These are phyloP conservation scores for Salvator merianae DNA, from an alignment of 2,113 vertebrate genomes.

Conservation along the genomic window DNA sequence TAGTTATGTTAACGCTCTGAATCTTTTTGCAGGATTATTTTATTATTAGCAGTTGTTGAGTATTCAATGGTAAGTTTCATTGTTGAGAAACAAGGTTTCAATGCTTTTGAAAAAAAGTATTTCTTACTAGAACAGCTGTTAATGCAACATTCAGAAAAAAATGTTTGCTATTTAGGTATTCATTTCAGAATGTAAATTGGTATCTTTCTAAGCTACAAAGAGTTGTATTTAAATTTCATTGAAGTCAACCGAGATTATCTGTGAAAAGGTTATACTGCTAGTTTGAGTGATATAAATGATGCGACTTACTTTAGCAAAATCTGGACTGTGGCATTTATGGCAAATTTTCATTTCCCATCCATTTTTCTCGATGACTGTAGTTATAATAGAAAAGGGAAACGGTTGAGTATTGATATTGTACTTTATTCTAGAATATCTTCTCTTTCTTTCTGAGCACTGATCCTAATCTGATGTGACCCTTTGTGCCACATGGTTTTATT, in stretches of 20 bases:
- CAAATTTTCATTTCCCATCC: background rate
- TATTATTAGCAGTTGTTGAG: background rate
- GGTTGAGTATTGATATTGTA: background rate
- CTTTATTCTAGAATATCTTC: background rate
- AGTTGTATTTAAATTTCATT: background rate
- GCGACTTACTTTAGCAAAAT: background rate
- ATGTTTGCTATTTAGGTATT: background rate
- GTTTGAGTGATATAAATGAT: background rate
- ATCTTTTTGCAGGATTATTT: background rate
- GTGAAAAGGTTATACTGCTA: background rate
- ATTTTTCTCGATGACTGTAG: background rate
- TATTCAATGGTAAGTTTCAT: background rate
- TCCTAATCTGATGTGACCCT: slow-evolving; percentile 31
- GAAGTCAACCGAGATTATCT: background rate
- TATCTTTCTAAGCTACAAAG: background rate
- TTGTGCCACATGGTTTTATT: slow-evolving; percentile 6
- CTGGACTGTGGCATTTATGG: background rate
- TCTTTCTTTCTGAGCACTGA: background rate
- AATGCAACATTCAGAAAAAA: background rate
- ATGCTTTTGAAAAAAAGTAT: background rate
- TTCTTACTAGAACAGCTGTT: background rate
- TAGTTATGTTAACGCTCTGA: too few relatives aligned
- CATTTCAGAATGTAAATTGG: background rate
- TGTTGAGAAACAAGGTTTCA: background rate
- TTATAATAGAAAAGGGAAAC: background rate